Evolutionary conservation across 2,113 vertebrate species (phyloP).

Genomic region (Bos taurus): DNA sequence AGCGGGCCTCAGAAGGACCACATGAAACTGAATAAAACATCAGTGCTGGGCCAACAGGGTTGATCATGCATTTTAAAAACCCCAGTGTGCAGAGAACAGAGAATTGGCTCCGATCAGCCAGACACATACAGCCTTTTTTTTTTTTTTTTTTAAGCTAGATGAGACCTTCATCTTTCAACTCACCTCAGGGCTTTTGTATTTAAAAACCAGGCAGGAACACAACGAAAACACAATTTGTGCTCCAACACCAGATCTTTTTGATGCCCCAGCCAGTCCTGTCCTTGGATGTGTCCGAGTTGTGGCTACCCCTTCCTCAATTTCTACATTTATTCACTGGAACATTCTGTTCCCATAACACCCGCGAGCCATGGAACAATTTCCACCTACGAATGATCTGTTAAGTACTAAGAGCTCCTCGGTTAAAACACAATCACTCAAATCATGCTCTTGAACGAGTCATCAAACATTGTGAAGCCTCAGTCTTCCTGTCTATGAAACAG

Average conservation of each 20-base stretch:
- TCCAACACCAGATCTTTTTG: not conserved
- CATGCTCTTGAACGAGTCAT: not conserved
- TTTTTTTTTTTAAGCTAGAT: not conserved
- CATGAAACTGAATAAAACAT: conserved; percentile 62
- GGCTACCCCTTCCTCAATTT: not conserved
- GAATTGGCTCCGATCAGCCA: conserved; percentile 10
- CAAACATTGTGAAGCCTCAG: not conserved
- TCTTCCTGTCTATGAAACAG: not conserved
- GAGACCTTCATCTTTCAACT: conserved; percentile 20
- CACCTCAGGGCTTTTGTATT: not conserved
- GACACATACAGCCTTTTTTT: not conserved
- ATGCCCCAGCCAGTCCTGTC: not conserved
- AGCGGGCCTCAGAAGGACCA: not conserved
- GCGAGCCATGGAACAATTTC: not conserved
- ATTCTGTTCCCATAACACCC: not conserved
- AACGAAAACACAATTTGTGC: not conserved
- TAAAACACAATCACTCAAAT: not conserved
- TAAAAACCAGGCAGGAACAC: not conserved
- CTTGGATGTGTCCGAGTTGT: not conserved
- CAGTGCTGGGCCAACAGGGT: not conserved
- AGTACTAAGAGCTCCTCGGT: not conserved
- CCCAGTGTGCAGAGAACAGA: not conserved
- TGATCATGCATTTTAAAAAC: conserved; percentile 42
- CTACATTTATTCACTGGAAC: not conserved
- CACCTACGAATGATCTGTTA: no score